Percentiles rank a stretch among this genome's conserved stretches.
These are phyloP conservation scores for Microtus richardsoni DNA, from an alignment of 2,113 vertebrate genomes.

Conservation along the genomic window DNA sequence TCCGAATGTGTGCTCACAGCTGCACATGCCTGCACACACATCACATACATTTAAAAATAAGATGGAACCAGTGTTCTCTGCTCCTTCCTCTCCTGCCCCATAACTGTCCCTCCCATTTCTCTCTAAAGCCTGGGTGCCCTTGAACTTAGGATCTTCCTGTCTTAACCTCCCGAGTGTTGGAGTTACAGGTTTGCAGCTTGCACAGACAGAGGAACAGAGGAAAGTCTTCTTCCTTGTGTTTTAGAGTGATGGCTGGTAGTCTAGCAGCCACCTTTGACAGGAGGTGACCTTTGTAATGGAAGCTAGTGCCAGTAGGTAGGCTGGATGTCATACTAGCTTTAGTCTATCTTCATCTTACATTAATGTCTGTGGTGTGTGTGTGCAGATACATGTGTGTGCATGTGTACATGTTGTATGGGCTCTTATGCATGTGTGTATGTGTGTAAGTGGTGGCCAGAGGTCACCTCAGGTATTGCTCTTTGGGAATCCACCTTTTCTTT, in stretches of 20 bases:
- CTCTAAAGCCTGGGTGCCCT: background rate
- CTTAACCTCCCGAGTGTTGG: background rate
- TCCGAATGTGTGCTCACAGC: background rate
- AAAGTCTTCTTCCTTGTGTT: background rate
- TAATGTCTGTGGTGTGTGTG: background rate
- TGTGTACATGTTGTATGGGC: background rate
- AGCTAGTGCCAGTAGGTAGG: background rate
- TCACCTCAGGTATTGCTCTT: background rate
- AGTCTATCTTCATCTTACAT: background rate
- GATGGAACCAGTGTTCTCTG: background rate
- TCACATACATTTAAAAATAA: background rate
- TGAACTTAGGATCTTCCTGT: background rate
- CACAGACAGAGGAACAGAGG: background rate
- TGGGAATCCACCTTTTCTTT: background rate
- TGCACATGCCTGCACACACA: background rate
- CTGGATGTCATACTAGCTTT: background rate
- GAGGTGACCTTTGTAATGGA: background rate
- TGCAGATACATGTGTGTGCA: background rate
- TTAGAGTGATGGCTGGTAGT: background rate
- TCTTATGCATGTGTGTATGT: background rate
- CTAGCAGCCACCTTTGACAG: background rate
- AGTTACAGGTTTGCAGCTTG: background rate
- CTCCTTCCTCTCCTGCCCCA: background rate
- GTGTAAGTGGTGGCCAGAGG: background rate
- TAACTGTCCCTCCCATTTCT: background rate